These are phyloP conservation scores for Apotomis betuletana DNA, from an alignment of 2,888 invertebrate species.

Conservation along the genomic window DNA sequence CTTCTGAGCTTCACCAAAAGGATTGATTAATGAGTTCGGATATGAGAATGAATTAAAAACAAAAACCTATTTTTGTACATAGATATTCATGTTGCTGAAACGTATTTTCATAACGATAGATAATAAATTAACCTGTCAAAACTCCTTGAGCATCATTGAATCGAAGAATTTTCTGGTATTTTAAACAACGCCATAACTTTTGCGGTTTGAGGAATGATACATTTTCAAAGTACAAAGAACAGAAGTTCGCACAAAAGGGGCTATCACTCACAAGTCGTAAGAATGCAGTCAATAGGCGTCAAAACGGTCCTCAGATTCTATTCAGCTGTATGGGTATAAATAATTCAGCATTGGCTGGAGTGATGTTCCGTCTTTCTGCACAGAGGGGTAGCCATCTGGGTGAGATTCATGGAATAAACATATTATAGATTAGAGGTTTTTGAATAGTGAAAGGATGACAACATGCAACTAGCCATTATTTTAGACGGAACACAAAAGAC, in stretches of 20 bases:
- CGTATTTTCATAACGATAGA: neutral
- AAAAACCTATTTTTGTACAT: neutral
- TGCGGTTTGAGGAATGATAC: conserved; percentile 49
- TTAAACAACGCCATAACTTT: conserved; percentile 14
- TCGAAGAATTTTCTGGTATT: neutral
- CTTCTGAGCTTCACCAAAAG: conserved; percentile 13
- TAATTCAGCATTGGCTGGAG: conserved; percentile 74
- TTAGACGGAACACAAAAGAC: too few species aligned
- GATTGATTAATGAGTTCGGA: conserved; percentile 15
- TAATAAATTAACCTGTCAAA: conserved; percentile 1
- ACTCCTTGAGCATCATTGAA: conserved; percentile 11
- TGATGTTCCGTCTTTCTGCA: conserved; percentile 55
- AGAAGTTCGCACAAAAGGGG: conserved; percentile 66
- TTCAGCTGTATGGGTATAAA: conserved; percentile 75
- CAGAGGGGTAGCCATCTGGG: neutral
- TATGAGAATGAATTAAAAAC: conserved; percentile 5
- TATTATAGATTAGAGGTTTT: neutral
- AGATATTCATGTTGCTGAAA: neutral
- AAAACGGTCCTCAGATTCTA: conserved; percentile 62
- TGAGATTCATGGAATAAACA: neutral
- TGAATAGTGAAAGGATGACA: neutral
- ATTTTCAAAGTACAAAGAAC: conserved; percentile 61
- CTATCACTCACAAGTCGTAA: conserved; percentile 78
- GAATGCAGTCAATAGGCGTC: conserved; percentile 80
- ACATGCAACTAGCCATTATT: too few species aligned